A percentile compares a stretch with the other conserved stretches of the same genome.
Evolutionary conservation across 1,140 invertebrate genomes (phyloP).

Genomic region (Galendromus occidentalis): DNA sequence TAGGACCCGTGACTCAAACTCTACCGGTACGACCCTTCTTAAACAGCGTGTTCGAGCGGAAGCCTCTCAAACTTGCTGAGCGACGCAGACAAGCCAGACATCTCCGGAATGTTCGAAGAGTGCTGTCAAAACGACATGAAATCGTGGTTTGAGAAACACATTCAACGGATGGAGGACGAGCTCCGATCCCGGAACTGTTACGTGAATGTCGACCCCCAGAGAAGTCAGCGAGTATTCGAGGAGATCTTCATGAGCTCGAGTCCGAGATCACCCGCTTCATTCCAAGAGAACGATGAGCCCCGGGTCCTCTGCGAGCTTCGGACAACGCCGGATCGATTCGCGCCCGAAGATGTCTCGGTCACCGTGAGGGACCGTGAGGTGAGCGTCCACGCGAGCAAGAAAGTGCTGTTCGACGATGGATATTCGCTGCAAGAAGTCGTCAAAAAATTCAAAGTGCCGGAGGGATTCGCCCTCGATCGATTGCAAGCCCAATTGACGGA

Average conservation of each 20-base stretch:
- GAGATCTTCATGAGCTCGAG: neutral
- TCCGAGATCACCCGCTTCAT: neutral
- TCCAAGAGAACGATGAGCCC: neutral
- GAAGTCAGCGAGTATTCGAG: neutral
- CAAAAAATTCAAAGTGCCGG: neutral
- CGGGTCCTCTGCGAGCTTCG: neutral
- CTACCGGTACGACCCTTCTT: no score
- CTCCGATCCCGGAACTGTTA: neutral
- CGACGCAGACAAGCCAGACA: neutral
- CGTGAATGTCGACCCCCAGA: neutral
- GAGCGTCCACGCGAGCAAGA: neutral
- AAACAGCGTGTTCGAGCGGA: no score
- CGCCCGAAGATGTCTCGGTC: neutral
- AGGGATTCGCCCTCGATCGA: neutral
- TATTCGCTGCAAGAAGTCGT: neutral
- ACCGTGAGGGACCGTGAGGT: neutral
- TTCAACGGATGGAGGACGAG: slow-evolving; percentile 2
- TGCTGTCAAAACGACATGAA: neutral
- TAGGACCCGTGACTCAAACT: no score
- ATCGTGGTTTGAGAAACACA: slow-evolving; percentile 7
- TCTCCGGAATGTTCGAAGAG: neutral
- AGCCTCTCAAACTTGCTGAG: no score
- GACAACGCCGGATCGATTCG: neutral
- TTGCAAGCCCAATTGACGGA: neutral
- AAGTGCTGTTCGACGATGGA: neutral